phyloP scores from a whole-genome alignment of 37 sponge, comb jelly and placozoan species.

The Geodia barretti region DNA sequence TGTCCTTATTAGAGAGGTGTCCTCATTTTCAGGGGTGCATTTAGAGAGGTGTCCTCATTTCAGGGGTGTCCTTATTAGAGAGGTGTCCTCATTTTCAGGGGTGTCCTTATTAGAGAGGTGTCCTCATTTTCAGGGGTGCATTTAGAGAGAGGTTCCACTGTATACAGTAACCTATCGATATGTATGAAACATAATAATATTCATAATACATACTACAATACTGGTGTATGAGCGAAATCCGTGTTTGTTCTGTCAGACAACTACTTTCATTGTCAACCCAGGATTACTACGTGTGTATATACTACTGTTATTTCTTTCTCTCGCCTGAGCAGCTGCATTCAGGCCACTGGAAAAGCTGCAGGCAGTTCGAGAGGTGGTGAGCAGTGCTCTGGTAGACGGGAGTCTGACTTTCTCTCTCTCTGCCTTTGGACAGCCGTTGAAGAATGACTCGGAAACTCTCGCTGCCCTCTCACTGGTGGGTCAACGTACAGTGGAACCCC shows the following conservation, averaged over 20 bases:
- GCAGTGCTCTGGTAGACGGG: slow-evolving; percentile 19
- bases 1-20: too few species aligned
- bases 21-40: too few species aligned
- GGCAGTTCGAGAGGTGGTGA: slow-evolving; percentile 57
- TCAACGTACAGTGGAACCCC: not conserved
- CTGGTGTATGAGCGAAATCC: too few species aligned
- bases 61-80: too few species aligned
- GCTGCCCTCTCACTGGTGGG: slow-evolving; percentile 70
- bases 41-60: too few species aligned
- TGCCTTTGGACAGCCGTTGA: slow-evolving; percentile 22
- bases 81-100: too few species aligned
- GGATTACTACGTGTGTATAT: not conserved
- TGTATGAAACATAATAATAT: too few species aligned
- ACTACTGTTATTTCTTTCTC: not conserved
- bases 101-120: too few species aligned
- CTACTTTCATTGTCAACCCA: not conserved
- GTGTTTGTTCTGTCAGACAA: not conserved
- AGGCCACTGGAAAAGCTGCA: slow-evolving; percentile 62
- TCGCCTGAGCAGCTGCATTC: slow-evolving; percentile 49
- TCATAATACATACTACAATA: too few species aligned
- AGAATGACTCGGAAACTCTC: slow-evolving; percentile 49
- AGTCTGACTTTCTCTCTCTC: slow-evolving; percentile 39
- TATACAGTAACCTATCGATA: too few species aligned
- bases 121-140: too few species aligned
- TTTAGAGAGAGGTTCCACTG: too few species aligned